Percentiles rank a stretch among this genome's conserved stretches.
Evolutionary conservation across 2,797 vertebrate genomes (phyloP).

Genomic region (Lutjanus argentimaculatus): DNA sequence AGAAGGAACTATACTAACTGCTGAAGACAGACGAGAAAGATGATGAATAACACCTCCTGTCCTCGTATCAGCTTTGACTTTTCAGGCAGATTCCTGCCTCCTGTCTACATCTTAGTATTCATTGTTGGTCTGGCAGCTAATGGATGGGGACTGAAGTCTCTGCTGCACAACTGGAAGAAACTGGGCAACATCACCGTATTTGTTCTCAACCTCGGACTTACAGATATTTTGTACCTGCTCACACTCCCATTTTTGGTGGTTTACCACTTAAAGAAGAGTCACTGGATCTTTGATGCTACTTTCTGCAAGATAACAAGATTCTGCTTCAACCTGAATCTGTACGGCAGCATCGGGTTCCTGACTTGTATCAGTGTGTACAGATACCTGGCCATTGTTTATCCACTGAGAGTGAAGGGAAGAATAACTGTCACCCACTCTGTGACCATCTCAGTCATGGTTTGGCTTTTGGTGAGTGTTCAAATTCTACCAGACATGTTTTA

Average conservation of each 20-base stretch:
- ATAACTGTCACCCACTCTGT: slow-evolving; percentile 53
- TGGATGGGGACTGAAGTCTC: slow-evolving; percentile 82
- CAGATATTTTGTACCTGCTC: slow-evolving; percentile 82
- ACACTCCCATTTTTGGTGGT: slow-evolving; percentile 86
- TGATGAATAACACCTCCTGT: slow-evolving; percentile 20
- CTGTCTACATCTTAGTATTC: slow-evolving; percentile 78
- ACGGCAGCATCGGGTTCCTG: slow-evolving; percentile 90
- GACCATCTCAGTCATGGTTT: slow-evolving; percentile 72
- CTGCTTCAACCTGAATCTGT: slow-evolving; percentile 89
- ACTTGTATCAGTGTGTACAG: slow-evolving; percentile 89
- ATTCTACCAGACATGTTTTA: slow-evolving; percentile 82
- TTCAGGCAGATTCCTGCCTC: slow-evolving; percentile 70
- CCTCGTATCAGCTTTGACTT: slow-evolving; percentile 63
- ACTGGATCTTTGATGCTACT: slow-evolving; percentile 83
- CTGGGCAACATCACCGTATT: slow-evolving; percentile 78
- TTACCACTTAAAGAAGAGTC: slow-evolving; percentile 75
- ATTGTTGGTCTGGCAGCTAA: slow-evolving; percentile 83
- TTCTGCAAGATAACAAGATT: slow-evolving; percentile 87
- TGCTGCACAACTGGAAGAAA: slow-evolving; percentile 72
- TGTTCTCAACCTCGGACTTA: slow-evolving; percentile 85
- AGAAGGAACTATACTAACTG: too few relatives aligned
- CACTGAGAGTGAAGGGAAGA: slow-evolving; percentile 81
- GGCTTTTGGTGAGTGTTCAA: slow-evolving; percentile 80
- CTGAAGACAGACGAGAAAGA: too few relatives aligned
- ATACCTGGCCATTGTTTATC: slow-evolving; percentile 87